Evolutionary conservation across 53 echinoderm and acorn worm genomes (phyloP).

Genomic region (Pentamera pediparva): DNA sequence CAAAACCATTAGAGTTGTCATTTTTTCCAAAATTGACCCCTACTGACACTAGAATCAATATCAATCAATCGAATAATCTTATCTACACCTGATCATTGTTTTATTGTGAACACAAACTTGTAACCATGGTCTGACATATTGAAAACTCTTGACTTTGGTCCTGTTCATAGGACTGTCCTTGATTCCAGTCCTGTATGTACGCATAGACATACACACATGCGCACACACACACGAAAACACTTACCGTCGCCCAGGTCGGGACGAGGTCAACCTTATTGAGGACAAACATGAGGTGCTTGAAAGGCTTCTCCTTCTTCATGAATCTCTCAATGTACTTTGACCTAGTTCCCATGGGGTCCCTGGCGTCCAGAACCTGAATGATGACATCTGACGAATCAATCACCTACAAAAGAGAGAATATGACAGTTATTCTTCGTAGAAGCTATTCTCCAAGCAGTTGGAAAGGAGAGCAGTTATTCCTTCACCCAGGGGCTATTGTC

Average conservation of each 20-base stretch:
- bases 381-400: constrained; percentile 92
- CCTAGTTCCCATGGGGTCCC: constrained; percentile 94
- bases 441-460: too few relatives aligned
- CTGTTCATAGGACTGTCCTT: too few relatives aligned
- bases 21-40: too few relatives aligned
- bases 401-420: constrained; percentile 48
- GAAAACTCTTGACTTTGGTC: too few relatives aligned
- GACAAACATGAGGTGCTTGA: constrained; percentile 93
- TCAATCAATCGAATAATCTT: too few relatives aligned
- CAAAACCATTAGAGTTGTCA: too few relatives aligned
- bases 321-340: constrained; percentile 84
- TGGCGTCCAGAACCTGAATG: constrained; percentile 83
- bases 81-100: too few relatives aligned
- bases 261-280: constrained; percentile 95
- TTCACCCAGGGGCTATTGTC: background rate
- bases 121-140: too few relatives aligned
- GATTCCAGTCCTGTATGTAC: too few relatives aligned
- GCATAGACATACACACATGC: background rate
- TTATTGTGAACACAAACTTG: too few relatives aligned
- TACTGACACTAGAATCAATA: too few relatives aligned
- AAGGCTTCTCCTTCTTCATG: constrained; percentile 85
- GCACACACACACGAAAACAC: constrained; percentile 14
- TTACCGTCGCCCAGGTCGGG: constrained; percentile 97
- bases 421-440: too few relatives aligned
- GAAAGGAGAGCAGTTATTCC: background rate